phyloP scores from a whole-genome alignment of 2,113 vertebrate genomes.

The Asarcornis scutulata region DNA sequence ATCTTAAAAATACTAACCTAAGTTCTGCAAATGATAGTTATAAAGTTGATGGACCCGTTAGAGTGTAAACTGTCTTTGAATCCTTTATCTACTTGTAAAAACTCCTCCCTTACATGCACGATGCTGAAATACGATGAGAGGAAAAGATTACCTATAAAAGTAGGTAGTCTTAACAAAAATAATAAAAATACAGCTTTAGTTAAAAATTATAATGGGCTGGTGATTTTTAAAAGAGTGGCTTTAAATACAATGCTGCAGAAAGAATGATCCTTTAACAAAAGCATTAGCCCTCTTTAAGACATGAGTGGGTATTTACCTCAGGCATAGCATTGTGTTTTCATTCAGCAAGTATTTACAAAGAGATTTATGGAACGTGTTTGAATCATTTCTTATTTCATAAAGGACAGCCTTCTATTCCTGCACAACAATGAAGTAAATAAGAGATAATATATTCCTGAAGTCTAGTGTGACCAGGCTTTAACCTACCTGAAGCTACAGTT shows the following conservation, averaged over 20 bases:
- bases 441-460: neutral
- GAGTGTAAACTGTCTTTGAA: neutral
- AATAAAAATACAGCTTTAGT: neutral
- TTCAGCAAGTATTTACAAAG: neutral
- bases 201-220: neutral
- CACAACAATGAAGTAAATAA: neutral
- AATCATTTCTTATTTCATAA: slow-evolving; percentile 1
- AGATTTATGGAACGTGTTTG: neutral
- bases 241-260: neutral
- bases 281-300: neutral
- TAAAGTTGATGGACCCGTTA: neutral
- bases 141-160: neutral
- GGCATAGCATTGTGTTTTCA: neutral
- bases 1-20: neutral
- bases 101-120: neutral
- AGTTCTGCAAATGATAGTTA: neutral
- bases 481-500: neutral
- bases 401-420: neutral
- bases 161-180: neutral
- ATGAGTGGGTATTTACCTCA: neutral
- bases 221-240: neutral
- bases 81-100: neutral
- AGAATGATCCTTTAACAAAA: neutral
- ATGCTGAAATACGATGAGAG: neutral
- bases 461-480: neutral